Conservation (phyloP, 2,797 vertebrate genomes). For the Moxostoma hubbsi region DNA sequence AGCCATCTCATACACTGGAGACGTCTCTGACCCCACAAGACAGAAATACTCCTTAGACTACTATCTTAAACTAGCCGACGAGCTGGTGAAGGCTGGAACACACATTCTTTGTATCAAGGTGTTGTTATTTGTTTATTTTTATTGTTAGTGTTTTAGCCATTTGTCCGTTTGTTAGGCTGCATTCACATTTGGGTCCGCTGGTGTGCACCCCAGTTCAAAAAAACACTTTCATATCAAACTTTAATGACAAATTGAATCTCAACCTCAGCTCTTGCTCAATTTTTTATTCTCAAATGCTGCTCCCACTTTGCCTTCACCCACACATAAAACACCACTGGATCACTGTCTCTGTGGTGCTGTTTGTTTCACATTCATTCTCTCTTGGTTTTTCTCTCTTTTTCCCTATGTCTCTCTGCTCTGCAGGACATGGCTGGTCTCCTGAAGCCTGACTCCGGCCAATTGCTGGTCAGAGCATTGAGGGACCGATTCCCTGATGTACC, state of each 20-base stretch:
- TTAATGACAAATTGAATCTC: no score
- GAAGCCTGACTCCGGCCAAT: slow-evolving; percentile 82
- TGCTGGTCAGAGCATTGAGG: slow-evolving; percentile 84
- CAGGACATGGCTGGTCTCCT: slow-evolving; percentile 94
- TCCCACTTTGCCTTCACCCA: slow-evolving; percentile 41
- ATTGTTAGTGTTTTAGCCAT: background rate
- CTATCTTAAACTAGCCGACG: slow-evolving; percentile 85
- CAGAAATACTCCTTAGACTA: slow-evolving; percentile 92
- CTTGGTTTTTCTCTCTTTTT: background rate
- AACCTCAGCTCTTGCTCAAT: slow-evolving; percentile 45
- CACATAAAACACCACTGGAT: slow-evolving; percentile 61
- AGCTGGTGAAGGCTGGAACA: slow-evolving; percentile 90
- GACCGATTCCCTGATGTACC: slow-evolving; percentile 88
- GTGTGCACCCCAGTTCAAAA: no score
- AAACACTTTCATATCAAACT: no score
- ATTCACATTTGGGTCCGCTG: no score
- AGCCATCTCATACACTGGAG: slow-evolving; percentile 92
- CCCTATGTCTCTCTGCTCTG: background rate
- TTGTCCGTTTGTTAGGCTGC: slow-evolving; percentile 42
- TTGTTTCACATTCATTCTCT: slow-evolving; percentile 37
- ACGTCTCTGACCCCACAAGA: slow-evolving; percentile 87
- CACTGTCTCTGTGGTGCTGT: slow-evolving; percentile 43
- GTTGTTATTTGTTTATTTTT: background rate
- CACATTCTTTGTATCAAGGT: slow-evolving; percentile 95
- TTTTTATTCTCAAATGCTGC: slow-evolving; percentile 37